These are phyloP conservation scores for Drosophila leontia DNA, from an alignment of 1,140 invertebrate species.

Conservation along the genomic window DNA sequence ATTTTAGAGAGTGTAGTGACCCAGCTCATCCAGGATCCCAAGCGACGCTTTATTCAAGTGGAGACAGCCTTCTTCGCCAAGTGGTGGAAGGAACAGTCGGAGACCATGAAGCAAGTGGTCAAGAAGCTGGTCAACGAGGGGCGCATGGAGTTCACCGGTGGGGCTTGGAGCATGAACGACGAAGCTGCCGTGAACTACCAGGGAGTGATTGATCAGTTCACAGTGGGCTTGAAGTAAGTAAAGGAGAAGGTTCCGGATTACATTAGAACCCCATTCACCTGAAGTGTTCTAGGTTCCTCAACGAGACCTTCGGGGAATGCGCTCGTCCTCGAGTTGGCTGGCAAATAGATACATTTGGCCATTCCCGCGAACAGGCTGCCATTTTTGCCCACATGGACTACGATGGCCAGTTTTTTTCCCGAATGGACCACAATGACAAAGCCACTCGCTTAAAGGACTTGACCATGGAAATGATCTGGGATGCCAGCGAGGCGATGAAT, in stretches of 20 bases:
- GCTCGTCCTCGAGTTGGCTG: slow-evolving; percentile 93
- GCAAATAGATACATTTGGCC: slow-evolving; percentile 98
- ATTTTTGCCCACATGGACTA: slow-evolving; percentile 93
- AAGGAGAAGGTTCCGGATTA: fast-evolving
- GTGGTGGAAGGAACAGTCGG: slow-evolving; percentile 95
- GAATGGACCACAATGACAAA: slow-evolving; percentile 96
- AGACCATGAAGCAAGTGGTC: slow-evolving; percentile 87
- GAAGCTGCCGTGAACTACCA: slow-evolving; percentile 97
- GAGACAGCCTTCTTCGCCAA: slow-evolving; percentile 96
- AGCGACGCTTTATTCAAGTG: slow-evolving; percentile 90
- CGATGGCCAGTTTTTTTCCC: slow-evolving; percentile 94
- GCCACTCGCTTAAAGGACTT: slow-evolving; percentile 87
- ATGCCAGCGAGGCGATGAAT: slow-evolving; percentile 89
- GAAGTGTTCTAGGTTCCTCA: slow-evolving; percentile 85
- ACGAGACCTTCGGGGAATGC: slow-evolving; percentile 94
- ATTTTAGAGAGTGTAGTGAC: slow-evolving; percentile 95
- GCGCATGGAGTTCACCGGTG: slow-evolving; percentile 94
- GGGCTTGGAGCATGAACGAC: slow-evolving; percentile 97
- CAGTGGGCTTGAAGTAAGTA: slow-evolving; percentile 90
- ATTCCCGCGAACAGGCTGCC: slow-evolving; percentile 94
- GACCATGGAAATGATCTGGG: slow-evolving; percentile 82
- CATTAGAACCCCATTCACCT: fast-evolving
- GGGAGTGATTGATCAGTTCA: slow-evolving; percentile 96
- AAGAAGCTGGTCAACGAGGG: slow-evolving; percentile 89
- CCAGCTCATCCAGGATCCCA: slow-evolving; percentile 91